Evolutionary conservation across 2,888 invertebrate genomes (phyloP).

Genomic region (Neocrepidodera transversa): DNA sequence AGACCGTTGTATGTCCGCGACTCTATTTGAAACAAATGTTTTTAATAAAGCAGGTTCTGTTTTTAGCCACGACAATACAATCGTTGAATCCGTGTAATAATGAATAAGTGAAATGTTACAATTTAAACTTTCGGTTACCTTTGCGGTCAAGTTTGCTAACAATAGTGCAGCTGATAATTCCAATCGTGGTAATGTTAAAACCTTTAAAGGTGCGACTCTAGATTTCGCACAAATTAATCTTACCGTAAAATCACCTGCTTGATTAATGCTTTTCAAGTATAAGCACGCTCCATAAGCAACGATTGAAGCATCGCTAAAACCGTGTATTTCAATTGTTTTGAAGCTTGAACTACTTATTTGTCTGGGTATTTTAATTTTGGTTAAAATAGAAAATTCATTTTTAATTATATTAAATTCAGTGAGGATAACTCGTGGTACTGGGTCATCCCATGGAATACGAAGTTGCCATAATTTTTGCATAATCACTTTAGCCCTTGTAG

Average conservation of each 20-base stretch:
- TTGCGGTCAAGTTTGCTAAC: neutral
- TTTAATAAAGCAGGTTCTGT: conserved; percentile 33
- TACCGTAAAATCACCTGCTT: too few species aligned
- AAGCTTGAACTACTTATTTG: neutral
- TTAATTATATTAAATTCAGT: neutral
- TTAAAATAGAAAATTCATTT: neutral
- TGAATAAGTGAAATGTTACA: neutral
- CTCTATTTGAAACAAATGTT: conserved; percentile 33
- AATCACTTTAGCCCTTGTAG: conserved; percentile 18
- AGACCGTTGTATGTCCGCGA: neutral
- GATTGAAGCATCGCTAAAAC: neutral
- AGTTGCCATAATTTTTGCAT: conserved; percentile 29
- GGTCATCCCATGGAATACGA: conserved; percentile 19
- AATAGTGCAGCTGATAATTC: conserved; percentile 1
- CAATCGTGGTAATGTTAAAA: neutral
- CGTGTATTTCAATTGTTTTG: conserved; percentile 2
- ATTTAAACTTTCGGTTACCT: neutral
- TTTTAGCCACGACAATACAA: neutral
- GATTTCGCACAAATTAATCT: conserved; percentile 13
- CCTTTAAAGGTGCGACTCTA: neutral
- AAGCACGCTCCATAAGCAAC: neutral
- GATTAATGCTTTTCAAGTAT: too few species aligned
- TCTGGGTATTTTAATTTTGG: neutral
- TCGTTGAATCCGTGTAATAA: neutral
- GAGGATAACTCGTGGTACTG: neutral